Evolutionary conservation across 2,797 vertebrate species (phyloP).

Genomic region (Synanceia verrucosa): DNA sequence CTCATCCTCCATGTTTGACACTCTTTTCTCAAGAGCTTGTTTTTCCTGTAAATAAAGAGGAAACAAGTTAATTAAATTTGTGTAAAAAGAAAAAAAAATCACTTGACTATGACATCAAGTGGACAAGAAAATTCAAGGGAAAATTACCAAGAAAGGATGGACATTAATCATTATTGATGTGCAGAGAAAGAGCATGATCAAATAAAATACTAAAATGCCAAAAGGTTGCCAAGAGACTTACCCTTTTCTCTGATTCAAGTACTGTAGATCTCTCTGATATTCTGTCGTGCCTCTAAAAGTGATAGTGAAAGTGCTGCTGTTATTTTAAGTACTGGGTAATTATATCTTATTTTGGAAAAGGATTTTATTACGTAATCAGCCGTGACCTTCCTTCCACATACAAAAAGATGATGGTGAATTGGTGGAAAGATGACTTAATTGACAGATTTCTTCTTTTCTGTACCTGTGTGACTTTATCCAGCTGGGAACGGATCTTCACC

Average conservation of each 20-base stretch:
- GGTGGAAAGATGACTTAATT: not conserved
- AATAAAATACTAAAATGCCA: constrained; percentile 22
- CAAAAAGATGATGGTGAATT: not conserved
- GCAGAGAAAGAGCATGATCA: not conserved
- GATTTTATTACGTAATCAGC: not conserved
- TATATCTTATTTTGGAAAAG: not conserved
- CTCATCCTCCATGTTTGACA: constrained; percentile 97
- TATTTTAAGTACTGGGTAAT: constrained; percentile 10
- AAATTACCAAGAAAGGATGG: not conserved
- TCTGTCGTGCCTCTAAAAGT: constrained; percentile 90
- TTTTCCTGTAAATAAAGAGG: constrained; percentile 86
- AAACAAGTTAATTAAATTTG: constrained; percentile 2
- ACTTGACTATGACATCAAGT: not conserved
- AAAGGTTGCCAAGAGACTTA: constrained; percentile 62
- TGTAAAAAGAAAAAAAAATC: not conserved
- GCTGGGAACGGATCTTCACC: constrained; percentile 87
- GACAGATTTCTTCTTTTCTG: not conserved
- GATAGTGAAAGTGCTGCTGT: constrained; percentile 46
- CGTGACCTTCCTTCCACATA: not conserved
- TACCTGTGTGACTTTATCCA: constrained; percentile 92
- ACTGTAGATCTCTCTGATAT: constrained; percentile 89
- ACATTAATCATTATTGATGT: constrained; percentile 3
- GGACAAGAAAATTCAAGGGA: not conserved
- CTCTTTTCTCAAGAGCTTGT: constrained; percentile 91
- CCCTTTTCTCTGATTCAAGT: constrained; percentile 93